phyloP scores from a whole-genome alignment of 2,797 vertebrate species.

The Catostomus latipinnis region DNA sequence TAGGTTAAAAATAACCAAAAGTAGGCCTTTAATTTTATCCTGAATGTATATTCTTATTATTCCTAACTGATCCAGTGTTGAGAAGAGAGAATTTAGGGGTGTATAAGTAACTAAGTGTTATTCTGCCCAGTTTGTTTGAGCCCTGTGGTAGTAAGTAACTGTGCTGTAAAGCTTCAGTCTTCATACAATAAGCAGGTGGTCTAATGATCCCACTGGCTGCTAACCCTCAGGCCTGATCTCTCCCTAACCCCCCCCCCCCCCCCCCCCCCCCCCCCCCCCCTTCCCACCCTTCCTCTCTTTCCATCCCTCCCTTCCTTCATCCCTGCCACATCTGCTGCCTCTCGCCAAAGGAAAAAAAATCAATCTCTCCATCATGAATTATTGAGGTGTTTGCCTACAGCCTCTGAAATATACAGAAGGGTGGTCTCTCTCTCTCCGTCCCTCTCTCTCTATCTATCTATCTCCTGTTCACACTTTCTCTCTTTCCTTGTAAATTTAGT shows the following conservation, averaged over 20 bases:
- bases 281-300: conserved; percentile 21
- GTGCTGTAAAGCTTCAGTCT: conserved; percentile 50
- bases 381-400: conserved; percentile 90
- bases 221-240: conserved; percentile 61
- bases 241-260: conserved; percentile 62
- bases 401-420: conserved; percentile 84
- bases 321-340: conserved; percentile 61
- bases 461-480: conserved; percentile 67
- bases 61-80: neutral
- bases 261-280: conserved; percentile 55
- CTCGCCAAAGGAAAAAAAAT: conserved; percentile 63
- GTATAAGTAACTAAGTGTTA: conserved; percentile 27
- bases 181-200: conserved; percentile 70
- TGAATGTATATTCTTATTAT: neutral
- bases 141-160: conserved; percentile 62
- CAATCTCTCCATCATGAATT: conserved; percentile 85
- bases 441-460: conserved; percentile 59
- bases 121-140: conserved; percentile 82
- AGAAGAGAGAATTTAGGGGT: neutral
- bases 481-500: conserved; percentile 54
- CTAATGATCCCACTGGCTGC: conserved; percentile 59
- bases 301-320: conserved; percentile 63
- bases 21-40: neutral
- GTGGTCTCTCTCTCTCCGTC: conserved; percentile 57
- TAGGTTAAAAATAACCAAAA: neutral